phyloP scores from a whole-genome alignment of 2,113 vertebrate species.

The Onychorhynchus coronatus region DNA sequence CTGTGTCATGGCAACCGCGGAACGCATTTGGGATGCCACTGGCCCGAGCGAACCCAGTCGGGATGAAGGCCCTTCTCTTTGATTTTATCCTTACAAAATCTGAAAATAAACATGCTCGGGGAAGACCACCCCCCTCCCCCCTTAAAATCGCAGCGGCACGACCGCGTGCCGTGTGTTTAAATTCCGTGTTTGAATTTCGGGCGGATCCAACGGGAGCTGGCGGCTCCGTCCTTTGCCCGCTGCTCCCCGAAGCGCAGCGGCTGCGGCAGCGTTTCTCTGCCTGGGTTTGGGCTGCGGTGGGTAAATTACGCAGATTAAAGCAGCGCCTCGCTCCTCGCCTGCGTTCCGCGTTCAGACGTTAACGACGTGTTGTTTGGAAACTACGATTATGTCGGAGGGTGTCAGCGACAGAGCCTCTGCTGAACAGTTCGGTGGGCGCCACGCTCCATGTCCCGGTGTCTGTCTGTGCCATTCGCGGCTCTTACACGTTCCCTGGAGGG shows the following conservation, averaged over 20 bases:
- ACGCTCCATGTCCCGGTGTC: not conserved
- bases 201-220: not conserved
- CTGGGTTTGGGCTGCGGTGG: not conserved
- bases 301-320: not conserved
- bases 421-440: fast-evolving
- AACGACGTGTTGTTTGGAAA: not conserved
- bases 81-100: not conserved
- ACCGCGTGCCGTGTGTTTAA: not conserved
- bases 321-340: not conserved
- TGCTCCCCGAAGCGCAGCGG: not conserved
- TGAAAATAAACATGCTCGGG: not conserved
- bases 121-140: not conserved
- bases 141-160: not conserved
- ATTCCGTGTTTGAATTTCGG: not conserved
- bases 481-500: fast-evolving
- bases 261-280: not conserved
- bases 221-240: not conserved
- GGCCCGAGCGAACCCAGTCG: not conserved
- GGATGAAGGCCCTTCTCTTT: not conserved
- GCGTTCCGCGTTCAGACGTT: not conserved
- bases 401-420: not conserved
- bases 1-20: not conserved
- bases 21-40: not conserved
- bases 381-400: not conserved
- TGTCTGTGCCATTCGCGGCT: not conserved